These are phyloP conservation scores for Zoanthus sansibaricus DNA, from an alignment of 92 coral and sea anemone species.

Conservation along the genomic window DNA sequence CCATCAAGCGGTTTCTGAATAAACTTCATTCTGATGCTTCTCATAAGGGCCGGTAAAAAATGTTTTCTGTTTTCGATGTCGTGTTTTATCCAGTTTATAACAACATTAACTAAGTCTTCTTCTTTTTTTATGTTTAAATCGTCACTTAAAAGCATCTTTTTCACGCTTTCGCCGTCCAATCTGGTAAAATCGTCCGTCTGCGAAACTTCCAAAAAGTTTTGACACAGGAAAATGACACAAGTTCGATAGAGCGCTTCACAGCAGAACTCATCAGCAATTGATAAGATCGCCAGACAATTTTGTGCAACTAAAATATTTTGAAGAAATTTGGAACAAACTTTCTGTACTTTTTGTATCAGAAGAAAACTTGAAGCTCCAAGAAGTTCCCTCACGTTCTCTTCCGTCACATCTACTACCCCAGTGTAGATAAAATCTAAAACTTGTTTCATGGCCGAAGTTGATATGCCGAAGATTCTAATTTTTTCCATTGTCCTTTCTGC, in stretches of 20 bases:
- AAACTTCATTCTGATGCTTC: conserved; percentile 69
- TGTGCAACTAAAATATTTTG: conserved; percentile 64
- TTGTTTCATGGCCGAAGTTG: conserved; percentile 67
- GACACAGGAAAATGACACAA: conserved; percentile 66
- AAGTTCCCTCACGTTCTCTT: conserved; percentile 74
- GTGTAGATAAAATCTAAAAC: conserved; percentile 89
- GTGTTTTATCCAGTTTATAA: conserved; percentile 72
- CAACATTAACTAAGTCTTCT: conserved; percentile 66
- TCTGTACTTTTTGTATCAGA: conserved; percentile 66
- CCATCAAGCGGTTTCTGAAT: conserved; percentile 55
- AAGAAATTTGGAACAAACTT: conserved; percentile 77
- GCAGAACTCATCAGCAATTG: conserved; percentile 80
- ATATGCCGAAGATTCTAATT: conserved; percentile 58
- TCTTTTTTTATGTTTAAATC: conserved; percentile 83
- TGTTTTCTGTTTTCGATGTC: conserved; percentile 57
- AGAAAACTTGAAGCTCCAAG: conserved; percentile 85
- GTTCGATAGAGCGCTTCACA: conserved; percentile 64
- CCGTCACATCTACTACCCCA: conserved; percentile 68
- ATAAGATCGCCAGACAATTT: conserved; percentile 80
- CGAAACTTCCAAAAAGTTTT: conserved; percentile 61
- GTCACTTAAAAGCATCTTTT: conserved; percentile 75
- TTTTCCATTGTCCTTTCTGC: conserved; percentile 74
- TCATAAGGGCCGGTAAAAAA: conserved; percentile 52
- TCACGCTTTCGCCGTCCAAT: conserved; percentile 53
- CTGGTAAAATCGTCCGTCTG: conserved; percentile 71